Evolutionary conservation across 2,888 invertebrate genomes (phyloP).

Genomic region (Papilio protenor): DNA sequence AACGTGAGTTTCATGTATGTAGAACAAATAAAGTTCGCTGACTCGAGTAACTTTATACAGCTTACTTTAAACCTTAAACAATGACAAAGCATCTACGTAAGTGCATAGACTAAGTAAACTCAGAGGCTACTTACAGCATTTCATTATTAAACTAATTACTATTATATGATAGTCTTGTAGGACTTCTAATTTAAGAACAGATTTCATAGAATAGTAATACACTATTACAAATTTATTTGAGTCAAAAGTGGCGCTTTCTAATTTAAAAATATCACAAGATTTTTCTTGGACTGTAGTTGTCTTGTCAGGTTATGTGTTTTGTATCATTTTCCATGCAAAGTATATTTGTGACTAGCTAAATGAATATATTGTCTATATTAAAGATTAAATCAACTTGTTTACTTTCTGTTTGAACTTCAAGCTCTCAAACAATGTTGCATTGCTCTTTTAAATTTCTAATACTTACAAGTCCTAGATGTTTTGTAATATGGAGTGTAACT

Average conservation of each 20-base stretch:
- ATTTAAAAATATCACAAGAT: neutral
- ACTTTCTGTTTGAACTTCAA: no score
- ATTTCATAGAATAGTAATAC: neutral
- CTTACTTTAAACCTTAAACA: slow-evolving; percentile 31
- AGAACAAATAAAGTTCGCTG: slow-evolving; percentile 40
- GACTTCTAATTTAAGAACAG: neutral
- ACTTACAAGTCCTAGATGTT: neutral
- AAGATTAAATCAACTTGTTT: no score
- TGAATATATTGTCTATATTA: no score
- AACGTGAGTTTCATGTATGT: slow-evolving; percentile 42
- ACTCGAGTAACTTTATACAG: slow-evolving; percentile 29
- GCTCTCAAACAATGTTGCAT: neutral
- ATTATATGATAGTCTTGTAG: neutral
- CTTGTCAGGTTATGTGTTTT: no score
- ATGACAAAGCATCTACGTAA: slow-evolving; percentile 18
- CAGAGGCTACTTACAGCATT: neutral
- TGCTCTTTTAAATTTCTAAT: neutral
- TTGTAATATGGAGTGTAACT: neutral
- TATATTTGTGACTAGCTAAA: no score
- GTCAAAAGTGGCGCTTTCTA: neutral
- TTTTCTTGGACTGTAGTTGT: no score
- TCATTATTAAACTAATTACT: neutral
- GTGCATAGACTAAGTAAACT: neutral
- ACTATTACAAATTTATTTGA: neutral
- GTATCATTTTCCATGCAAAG: no score